Evolutionary conservation across 1,140 invertebrate genomes (phyloP).

Genomic region (Gyrodactylus bullatarudis): DNA sequence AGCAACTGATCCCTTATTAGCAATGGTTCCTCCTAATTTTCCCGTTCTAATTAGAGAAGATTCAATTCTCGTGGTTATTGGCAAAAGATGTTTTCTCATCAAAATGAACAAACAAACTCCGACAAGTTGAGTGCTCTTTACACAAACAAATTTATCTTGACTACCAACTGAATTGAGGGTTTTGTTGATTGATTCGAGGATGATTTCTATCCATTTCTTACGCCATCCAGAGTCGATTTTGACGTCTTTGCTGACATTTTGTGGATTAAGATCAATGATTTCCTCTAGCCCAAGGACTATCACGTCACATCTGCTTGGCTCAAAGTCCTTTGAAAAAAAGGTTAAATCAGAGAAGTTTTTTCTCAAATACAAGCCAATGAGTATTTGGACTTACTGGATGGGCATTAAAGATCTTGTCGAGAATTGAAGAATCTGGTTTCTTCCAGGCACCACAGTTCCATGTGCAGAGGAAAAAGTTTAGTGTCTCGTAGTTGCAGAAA

Average conservation of each 20-base stretch:
- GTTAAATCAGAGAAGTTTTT: no score
- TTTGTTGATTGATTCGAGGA: not conserved
- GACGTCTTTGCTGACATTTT: not conserved
- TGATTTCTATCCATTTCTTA: not conserved
- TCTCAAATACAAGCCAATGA: no score
- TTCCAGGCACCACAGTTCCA: no score
- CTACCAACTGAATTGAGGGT: no score
- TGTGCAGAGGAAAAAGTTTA: no score
- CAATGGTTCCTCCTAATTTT: constrained; percentile 35
- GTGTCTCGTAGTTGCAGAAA: no score
- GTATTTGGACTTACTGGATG: no score
- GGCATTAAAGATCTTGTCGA: no score
- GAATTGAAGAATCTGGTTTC: no score
- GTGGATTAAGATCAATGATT: not conserved
- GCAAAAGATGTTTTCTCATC: not conserved
- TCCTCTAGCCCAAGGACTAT: not conserved
- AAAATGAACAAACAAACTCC: not conserved
- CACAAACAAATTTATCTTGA: not conserved
- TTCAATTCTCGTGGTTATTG: not conserved
- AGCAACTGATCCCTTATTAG: constrained; percentile 70
- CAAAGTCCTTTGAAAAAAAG: no score
- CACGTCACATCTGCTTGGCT: not conserved
- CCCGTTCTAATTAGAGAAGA: not conserved
- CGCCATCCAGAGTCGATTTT: not conserved
- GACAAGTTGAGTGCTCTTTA: not conserved